Base-by-base conservation (phyloP, 1,140 invertebrate species). In the Asbolus verrucosus region DNA sequence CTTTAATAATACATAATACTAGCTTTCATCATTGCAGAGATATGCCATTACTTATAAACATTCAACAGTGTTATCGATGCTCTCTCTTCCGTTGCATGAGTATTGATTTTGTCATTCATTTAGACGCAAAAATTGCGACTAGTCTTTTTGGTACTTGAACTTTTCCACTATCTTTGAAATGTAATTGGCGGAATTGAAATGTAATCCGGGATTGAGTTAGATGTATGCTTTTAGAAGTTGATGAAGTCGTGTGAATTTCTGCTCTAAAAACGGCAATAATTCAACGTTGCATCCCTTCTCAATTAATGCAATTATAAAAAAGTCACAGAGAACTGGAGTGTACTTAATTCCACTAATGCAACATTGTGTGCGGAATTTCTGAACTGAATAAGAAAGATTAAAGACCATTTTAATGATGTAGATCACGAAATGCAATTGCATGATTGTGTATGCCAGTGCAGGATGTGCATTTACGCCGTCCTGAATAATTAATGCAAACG, bases 331-430 rank as follows among this genome's bases (percentile, higher is more conserved):
- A 54, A 46, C n/a, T 27, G 11, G 21, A 54, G 19, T 54, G 46
- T 27, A 54, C 46, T 54, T 54, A 54, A 54, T 54, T 54, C 46
- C 46, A 27, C 21, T 54, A 54, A 54, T 54, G 46, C 46, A 54
- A 14, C 46, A 54, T 54, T 54, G 46, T 54, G 46, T 54, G 46
- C 46, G 46, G 46, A 54, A 54, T 54, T 27, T 19, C 46, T 27
- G 19, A 9, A 24, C 18, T 54, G 46, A 54, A 54, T 54, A 24
- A 24, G n/a, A 27, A 24, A 54, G 46, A 54, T 54, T 54, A 54
- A 54, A 54, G 46, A 30, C 18, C 19, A 54, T 21, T 24, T 54
- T 54, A 54, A 54, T 54, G 46, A 54, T 54, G 46, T 54, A 54
- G 46, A 54, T 54, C 46, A 54, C 46, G 46, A 14, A 54, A 46